These are phyloP conservation scores for Seriola aureovittata DNA, from an alignment of 2,113 vertebrate genomes.

Conservation along the genomic window DNA sequence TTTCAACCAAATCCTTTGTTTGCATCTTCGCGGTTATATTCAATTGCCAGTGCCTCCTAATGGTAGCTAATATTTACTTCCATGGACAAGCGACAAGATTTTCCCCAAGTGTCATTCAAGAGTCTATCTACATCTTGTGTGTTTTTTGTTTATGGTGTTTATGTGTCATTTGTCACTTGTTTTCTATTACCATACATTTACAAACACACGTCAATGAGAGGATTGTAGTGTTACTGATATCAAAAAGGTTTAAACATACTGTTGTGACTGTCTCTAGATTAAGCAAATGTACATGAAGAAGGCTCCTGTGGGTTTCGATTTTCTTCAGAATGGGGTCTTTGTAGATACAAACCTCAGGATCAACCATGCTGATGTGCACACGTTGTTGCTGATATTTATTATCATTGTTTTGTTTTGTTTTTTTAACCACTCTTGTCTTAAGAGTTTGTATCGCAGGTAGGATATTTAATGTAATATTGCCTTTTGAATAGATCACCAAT, in stretches of 20 bases:
- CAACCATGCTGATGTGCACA: constrained; percentile 8
- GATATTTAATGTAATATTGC: constrained; percentile 30
- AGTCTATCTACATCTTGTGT: not conserved
- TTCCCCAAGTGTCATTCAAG: not conserved
- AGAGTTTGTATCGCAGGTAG: constrained; percentile 16
- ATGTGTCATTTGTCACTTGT: not conserved
- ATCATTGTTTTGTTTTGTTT: not conserved
- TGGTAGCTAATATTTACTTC: constrained; percentile 14
- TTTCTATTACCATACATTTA: not conserved
- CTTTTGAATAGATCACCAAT: constrained; percentile 21
- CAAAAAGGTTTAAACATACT: not conserved
- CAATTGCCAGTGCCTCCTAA: constrained; percentile 29
- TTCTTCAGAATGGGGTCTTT: not conserved
- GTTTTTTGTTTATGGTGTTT: not conserved
- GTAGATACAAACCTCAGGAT: constrained; percentile 44
- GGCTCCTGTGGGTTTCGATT: not conserved
- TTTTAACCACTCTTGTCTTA: not conserved
- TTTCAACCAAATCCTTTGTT: not conserved
- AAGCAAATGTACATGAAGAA: not conserved
- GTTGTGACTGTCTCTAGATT: not conserved
- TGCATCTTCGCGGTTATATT: constrained; percentile 18
- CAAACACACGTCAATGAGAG: not conserved
- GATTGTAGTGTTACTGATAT: not conserved
- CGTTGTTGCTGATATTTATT: constrained; percentile 20
- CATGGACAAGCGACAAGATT: too few species aligned